phyloP scores from a whole-genome alignment of 2,113 vertebrate genomes.

The Pangasianodon hypophthalmus region DNA sequence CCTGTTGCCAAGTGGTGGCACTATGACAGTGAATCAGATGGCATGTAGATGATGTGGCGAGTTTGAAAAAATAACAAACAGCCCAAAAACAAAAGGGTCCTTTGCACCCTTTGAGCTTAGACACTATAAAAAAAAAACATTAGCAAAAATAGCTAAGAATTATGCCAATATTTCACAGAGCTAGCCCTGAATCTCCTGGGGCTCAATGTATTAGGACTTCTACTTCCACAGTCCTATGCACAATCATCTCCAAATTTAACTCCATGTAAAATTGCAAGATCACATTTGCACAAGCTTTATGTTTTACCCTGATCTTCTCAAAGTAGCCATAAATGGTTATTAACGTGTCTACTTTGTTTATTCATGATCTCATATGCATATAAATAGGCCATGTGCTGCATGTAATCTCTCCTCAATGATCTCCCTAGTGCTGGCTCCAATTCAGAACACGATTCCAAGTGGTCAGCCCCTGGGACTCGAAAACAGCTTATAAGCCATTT shows the following conservation, averaged over 20 bases:
- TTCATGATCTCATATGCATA: not conserved
- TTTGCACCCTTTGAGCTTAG: not conserved
- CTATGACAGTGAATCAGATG: not conserved
- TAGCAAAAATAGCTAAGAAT: not conserved
- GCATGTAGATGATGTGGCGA: not conserved
- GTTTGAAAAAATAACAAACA: not conserved
- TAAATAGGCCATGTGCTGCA: not conserved
- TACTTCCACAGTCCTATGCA: too few species aligned
- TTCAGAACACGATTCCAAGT: not conserved
- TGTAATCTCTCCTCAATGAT: not conserved
- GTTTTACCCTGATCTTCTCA: not conserved
- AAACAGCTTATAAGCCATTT: conserved; percentile 19
- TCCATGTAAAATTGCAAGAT: not conserved
- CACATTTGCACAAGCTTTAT: too few species aligned
- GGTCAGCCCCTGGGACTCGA: not conserved
- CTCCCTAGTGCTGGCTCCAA: not conserved
- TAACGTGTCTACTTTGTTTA: not conserved
- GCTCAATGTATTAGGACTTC: not conserved
- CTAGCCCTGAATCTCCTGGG: too few species aligned
- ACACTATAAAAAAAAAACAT: not conserved
- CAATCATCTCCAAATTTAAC: not conserved
- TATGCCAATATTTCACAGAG: not conserved
- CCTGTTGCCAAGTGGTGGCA: not conserved
- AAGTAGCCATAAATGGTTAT: conserved; percentile 10
- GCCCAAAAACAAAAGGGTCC: not conserved